phyloP scores from a whole-genome alignment of 1,140 invertebrate species.

The Sarcophaga bullata region DNA sequence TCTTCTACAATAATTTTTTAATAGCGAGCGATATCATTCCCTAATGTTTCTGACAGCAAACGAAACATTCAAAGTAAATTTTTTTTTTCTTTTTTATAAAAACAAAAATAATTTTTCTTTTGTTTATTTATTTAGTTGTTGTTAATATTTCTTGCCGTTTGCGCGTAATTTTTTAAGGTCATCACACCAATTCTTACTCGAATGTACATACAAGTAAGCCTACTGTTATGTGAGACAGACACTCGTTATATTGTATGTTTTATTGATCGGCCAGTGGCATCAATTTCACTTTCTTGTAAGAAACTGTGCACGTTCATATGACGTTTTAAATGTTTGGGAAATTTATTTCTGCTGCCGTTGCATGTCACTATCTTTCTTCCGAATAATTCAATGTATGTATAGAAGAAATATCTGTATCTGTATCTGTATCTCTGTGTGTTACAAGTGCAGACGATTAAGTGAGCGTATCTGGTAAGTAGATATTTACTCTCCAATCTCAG shows the following conservation, averaged over 20 bases:
- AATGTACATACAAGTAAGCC: background rate
- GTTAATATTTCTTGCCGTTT: too few relatives aligned
- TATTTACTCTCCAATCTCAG: background rate
- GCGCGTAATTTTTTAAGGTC: conserved; percentile 35
- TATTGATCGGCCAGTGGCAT: background rate
- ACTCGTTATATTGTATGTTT: background rate
- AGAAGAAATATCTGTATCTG: background rate
- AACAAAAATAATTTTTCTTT: too few relatives aligned
- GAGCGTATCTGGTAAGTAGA: too few relatives aligned
- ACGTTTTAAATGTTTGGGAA: conserved; percentile 3
- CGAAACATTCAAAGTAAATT: too few relatives aligned
- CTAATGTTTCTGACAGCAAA: too few relatives aligned
- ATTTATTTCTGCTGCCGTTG: background rate
- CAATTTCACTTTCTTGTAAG: conserved; percentile 36
- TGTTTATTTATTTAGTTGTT: too few relatives aligned
- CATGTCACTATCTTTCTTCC: background rate
- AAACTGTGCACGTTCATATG: conserved; percentile 31
- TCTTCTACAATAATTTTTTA: too few relatives aligned
- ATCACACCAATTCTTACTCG: conserved; percentile 6
- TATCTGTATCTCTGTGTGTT: background rate
- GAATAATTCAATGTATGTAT: background rate
- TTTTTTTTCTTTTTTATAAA: too few relatives aligned
- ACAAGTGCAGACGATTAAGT: background rate
- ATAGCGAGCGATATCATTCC: too few relatives aligned
- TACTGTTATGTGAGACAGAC: background rate